Conservation (phyloP, 2,113 vertebrate genomes). For the Platysteira castanea region DNA sequence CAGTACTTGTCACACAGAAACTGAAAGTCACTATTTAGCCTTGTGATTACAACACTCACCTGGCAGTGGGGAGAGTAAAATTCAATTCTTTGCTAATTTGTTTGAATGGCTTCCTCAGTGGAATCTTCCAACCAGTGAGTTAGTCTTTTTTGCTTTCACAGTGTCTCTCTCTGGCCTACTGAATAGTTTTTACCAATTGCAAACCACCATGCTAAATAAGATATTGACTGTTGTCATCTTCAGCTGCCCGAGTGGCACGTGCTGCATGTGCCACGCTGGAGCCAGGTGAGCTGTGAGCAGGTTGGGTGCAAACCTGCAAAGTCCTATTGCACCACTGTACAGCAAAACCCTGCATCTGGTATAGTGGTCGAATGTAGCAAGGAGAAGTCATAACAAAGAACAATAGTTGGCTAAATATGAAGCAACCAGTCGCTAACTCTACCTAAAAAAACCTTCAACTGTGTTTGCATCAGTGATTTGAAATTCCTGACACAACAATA, state of each 20-base stretch:
- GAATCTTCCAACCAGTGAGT: neutral
- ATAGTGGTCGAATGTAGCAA: neutral
- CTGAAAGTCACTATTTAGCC: neutral
- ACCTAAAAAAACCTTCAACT: neutral
- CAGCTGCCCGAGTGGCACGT: neutral
- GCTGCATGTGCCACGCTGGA: accelerated
- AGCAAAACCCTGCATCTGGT: neutral
- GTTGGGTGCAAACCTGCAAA: neutral
- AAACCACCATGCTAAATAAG: neutral
- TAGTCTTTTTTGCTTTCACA: neutral
- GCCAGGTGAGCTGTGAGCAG: neutral
- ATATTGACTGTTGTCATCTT: neutral
- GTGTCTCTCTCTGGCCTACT: neutral
- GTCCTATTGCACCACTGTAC: neutral
- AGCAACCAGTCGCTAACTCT: neutral
- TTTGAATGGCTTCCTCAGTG: neutral
- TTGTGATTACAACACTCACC: neutral
- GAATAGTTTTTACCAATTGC: neutral
- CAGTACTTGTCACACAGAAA: neutral
- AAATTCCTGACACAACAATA: neutral
- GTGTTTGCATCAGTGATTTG: neutral
- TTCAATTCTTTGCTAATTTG: neutral
- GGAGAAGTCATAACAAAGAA: neutral
- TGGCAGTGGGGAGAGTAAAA: neutral
- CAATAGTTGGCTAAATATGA: neutral